Evolutionary conservation across 2,797 vertebrate species (phyloP).

Genomic region (Gouania willdenowi): DNA sequence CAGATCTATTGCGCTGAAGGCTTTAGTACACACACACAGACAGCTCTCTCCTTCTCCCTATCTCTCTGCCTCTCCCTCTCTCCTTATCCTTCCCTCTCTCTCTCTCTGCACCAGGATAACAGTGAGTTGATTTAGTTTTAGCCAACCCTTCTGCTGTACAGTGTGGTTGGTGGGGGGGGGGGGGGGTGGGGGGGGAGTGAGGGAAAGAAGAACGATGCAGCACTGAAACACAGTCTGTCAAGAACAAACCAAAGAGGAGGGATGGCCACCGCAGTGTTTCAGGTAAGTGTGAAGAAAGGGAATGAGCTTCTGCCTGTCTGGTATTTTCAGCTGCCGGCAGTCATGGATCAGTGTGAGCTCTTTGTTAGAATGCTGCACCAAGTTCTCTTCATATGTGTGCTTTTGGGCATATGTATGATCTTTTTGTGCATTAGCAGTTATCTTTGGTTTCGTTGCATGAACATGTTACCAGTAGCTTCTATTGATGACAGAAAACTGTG

Average conservation of each 20-base stretch:
- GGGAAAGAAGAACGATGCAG: conserved; percentile 61
- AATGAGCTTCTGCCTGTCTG: conserved; percentile 12
- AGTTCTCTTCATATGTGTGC: conserved; percentile 29
- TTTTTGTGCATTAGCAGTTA: too few relatives aligned
- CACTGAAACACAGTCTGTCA: conserved; percentile 45
- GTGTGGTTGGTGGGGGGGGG: conserved; percentile 3
- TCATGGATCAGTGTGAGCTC: conserved; percentile 34
- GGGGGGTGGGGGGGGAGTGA: conserved; percentile 2
- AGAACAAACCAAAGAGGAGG: conserved; percentile 26
- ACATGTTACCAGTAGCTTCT: too few relatives aligned
- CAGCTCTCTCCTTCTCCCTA: conserved; percentile 9
- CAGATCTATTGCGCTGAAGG: conserved; percentile 50
- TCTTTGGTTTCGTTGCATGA: too few relatives aligned
- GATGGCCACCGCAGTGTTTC: conserved; percentile 81
- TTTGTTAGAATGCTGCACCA: conserved; percentile 13
- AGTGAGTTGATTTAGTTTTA: conserved; percentile 55
- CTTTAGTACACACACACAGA: conserved; percentile 33
- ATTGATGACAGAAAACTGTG: not conserved
- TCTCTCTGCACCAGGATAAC: conserved; percentile 51
- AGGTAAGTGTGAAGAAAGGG: conserved; percentile 63
- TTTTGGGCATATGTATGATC: not conserved
- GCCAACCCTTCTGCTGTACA: conserved; percentile 41
- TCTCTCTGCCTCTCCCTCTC: not conserved
- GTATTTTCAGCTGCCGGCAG: conserved; percentile 22
- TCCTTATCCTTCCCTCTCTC: conserved; percentile 1